Conservation (phyloP, 2,113 vertebrate species). For the Anthoscopus minutus region DNA sequence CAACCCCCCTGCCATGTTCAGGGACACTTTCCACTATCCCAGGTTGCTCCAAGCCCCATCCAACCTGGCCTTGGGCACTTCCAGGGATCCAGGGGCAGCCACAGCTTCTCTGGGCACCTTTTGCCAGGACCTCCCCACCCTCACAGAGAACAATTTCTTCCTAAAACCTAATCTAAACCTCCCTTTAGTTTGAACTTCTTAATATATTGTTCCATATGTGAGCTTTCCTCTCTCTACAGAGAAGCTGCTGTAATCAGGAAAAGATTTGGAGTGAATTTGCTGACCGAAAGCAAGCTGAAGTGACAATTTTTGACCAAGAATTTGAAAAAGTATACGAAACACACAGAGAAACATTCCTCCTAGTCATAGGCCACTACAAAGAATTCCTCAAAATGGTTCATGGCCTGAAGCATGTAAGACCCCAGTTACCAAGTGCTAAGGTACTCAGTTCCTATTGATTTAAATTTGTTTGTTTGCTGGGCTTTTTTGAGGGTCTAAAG, state of each 20-base stretch:
- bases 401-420: not conserved
- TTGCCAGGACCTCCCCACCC: accelerated
- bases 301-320: not conserved
- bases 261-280: not conserved
- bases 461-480: not conserved
- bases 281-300: not conserved
- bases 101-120: not conserved
- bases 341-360: not conserved
- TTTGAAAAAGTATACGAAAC: not conserved
- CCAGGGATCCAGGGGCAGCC: not conserved
- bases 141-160: accelerated
- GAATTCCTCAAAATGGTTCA: not conserved
- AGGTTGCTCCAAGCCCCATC: accelerated
- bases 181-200: not conserved
- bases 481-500: not conserved
- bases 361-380: not conserved
- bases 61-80: not conserved
- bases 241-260: not conserved
- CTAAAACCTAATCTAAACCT: not conserved
- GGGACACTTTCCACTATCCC: accelerated
- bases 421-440: not conserved
- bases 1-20: not conserved
- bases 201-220: not conserved
- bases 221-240: not conserved
- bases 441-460: not conserved